Evolutionary conservation across 37 sponge, comb jelly and placozoan species (phyloP), one percentile per base, ranked within the genome.

Genomic region (Diacarnus erythraeanus): DNA sequence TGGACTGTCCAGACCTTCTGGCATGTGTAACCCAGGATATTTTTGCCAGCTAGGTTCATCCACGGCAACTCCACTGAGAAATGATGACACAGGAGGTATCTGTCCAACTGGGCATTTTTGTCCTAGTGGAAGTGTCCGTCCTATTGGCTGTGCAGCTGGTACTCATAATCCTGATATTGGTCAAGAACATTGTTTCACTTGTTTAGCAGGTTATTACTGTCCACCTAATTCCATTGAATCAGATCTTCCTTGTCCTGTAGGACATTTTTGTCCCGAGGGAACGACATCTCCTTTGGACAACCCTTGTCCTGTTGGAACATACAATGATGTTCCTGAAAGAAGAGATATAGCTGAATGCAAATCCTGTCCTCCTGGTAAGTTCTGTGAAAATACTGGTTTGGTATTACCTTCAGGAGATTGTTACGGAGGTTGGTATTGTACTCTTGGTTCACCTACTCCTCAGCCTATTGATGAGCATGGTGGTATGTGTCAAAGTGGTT

Each of bases 231-330:
- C 71, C 8, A 69, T 41, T 30, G 71, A 69, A 9, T 12, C 40
- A 38, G 38, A 37, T 12, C 23, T 69, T 36, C 41, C 38, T n/a
- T 69, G 71, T n/a, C 65, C 65, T 64, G 8, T 30, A n/a, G 65
- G 65, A 25, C 25, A 64, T 21, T 64, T 25, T 30, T 64, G 65
- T 64, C 65, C 65, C 10, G 26, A 64, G 26, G 25, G 65, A 64
- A 64, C 65, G 8, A 9, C 65, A 27, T 25, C 65, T 9, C 26
- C 10, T 30, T 30, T 64, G 10, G 20, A 12, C 25, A 37, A 6
- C 15, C 71, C 71, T 37, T 69, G 71, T 69, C 71, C 71, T 12
- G 9, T 41, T 69, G 71, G 71, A 69, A 69, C 71, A 9, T 69
- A n/a, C 71, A 37, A 30, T 34, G 38, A 69, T 69, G 8, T 37